Conservation (phyloP, 1,140 invertebrate species). For the Hypsibius dujardini region DNA sequence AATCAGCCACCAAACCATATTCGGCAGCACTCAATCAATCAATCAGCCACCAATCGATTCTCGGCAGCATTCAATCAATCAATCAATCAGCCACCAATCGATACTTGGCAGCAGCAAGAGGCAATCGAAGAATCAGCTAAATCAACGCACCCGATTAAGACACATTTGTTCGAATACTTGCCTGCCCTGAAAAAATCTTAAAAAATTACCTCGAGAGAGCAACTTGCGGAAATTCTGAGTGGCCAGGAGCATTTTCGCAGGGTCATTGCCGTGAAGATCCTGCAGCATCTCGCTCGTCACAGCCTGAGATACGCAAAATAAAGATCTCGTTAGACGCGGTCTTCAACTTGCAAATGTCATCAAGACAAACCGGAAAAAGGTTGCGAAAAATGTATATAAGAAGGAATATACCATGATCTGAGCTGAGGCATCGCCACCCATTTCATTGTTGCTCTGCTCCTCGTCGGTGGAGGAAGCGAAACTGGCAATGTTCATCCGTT, state of each 20-base stretch:
- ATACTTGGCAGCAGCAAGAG: no score
- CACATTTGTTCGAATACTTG: no score
- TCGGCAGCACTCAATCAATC: no score
- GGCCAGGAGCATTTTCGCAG: slow-evolving; percentile 42
- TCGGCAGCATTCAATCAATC: background rate
- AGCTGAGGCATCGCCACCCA: background rate
- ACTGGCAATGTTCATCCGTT: background rate
- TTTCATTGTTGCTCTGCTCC: background rate
- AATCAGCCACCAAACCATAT: no score
- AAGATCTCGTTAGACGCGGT: no score
- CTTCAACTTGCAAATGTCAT: no score
- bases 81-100: no score
- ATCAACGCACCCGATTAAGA: no score
- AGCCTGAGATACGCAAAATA: no score
- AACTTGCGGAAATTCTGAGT: slow-evolving; percentile 89
- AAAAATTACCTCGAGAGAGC: slow-evolving; percentile 47
- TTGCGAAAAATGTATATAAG: no score
- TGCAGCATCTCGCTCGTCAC: background rate
- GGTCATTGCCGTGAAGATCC: background rate
- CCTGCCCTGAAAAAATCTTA: background rate
- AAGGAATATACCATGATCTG: slow-evolving; percentile 9
- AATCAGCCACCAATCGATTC: background rate
- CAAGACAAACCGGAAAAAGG: no score
- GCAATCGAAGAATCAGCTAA: slow-evolving; percentile 5
- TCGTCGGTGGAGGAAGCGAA: slow-evolving; percentile 5